These are phyloP conservation scores for Apteryx owenii DNA, from an alignment of 2,113 vertebrate genomes.

Conservation along the genomic window DNA sequence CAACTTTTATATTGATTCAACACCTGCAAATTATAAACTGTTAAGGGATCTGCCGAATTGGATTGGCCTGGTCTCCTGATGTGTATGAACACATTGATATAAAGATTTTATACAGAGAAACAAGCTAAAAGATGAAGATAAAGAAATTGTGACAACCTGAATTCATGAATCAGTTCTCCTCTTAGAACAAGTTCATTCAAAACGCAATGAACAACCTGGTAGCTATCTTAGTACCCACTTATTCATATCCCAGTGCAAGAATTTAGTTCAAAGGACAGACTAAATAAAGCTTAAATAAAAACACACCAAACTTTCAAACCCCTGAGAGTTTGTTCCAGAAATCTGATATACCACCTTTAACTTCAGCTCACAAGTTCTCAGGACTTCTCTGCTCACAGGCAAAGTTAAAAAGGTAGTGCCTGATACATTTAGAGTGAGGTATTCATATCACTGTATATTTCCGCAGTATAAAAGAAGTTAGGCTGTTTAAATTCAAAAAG, in stretches of 20 bases:
- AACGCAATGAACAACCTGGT: background rate
- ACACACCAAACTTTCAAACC: background rate
- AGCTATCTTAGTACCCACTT: background rate
- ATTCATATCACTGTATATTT: background rate
- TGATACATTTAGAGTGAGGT: background rate
- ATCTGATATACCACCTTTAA: background rate
- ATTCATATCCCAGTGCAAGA: background rate
- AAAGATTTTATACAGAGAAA: background rate
- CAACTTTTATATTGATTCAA: background rate
- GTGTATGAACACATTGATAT: background rate
- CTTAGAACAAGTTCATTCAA: background rate
- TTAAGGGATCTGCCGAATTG: background rate
- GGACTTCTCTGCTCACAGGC: background rate
- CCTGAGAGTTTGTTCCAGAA: background rate
- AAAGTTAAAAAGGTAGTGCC: background rate
- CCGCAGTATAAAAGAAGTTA: background rate
- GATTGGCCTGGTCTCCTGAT: background rate
- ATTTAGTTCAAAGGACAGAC: background rate
- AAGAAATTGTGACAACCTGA: background rate
- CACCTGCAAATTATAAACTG: background rate
- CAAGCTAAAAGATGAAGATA: background rate
- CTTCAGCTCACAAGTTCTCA: background rate
- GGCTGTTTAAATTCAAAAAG: background rate
- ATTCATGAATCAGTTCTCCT: background rate
- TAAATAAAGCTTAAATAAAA: constrained; percentile 23